These are phyloP conservation scores for Linurgus olivaceus DNA, from an alignment of 2,797 vertebrate species.

Conservation along the genomic window DNA sequence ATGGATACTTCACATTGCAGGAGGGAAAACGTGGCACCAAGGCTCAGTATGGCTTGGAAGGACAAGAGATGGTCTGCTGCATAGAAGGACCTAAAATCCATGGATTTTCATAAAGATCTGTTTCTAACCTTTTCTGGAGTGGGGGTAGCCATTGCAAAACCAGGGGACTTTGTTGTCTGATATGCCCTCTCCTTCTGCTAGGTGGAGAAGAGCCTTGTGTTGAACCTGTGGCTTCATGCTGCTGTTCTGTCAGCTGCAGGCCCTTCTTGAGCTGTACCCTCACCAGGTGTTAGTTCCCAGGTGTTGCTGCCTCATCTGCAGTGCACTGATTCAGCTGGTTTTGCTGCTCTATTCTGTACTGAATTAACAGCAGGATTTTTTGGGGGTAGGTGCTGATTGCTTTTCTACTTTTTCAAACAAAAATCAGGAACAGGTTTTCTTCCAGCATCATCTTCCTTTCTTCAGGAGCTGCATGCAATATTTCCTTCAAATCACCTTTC, in stretches of 20 bases:
- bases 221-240: neutral
- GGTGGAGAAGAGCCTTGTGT: neutral
- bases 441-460: neutral
- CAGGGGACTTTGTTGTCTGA: neutral
- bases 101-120: neutral
- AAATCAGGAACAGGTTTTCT: neutral
- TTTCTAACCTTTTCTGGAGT: neutral
- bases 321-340: neutral
- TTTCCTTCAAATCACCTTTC: neutral
- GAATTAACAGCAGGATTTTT: neutral
- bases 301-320: neutral
- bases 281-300: neutral
- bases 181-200: neutral
- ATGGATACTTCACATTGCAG: neutral
- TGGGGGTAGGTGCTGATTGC: neutral
- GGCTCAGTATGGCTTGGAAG: neutral
- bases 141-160: neutral
- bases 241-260: neutral
- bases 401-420: neutral
- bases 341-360: neutral
- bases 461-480: neutral
- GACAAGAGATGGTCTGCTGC: neutral
- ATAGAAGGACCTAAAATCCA: neutral
- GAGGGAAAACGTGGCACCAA: neutral
- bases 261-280: neutral